Base-by-base conservation (phyloP, 2,888 invertebrate species). In the Diaphora mendica region DNA sequence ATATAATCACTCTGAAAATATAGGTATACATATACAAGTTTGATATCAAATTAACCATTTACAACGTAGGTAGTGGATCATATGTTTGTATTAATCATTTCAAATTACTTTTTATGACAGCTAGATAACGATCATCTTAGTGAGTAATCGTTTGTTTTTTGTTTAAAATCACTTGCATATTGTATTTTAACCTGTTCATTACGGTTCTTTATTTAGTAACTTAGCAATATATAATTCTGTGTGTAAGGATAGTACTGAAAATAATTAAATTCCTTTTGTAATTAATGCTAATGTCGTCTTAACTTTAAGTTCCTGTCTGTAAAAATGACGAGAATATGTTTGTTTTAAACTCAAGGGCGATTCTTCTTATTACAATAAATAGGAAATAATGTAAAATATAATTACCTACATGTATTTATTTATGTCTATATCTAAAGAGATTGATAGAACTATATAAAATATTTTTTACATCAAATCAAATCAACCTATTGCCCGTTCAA, bases 81-180 rank as follows among this genome's bases (percentile, higher is more conserved):
- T 69, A 51, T 48, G 66, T 59, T 59, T 71, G 51, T 64, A 71
- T 33, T 65, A 44, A 71, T 59, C n/a, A 72, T 64, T 67, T 55
- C 42, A 68, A 65, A 76, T 71, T 70, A 51, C 55, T 68, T 65
- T 51, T 71, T 66, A 70, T 75, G 73, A 42, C 68, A 71, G 72
- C 71, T 62, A 73, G 77, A 75, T 72, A 72, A 74, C 72, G 55
- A 74, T 73, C 59, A n/a, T 39, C 39, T 8, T 39, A 62, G 11
- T 35, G 64, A 68, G 70, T 59, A 68, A 70, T 76, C 55, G 55
- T 73, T 73, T 65, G 17, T 48, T 68, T 76, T 71, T 68, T 73
- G 64, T 73, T 64, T 42, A 64, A 55, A 65, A 55, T 71, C 55
- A 72, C 75, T 62, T 55, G 62, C 48, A 70, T 72, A 65, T 55